phyloP scores from a whole-genome alignment of 2,113 vertebrate species.

The Sardina pilchardus region DNA sequence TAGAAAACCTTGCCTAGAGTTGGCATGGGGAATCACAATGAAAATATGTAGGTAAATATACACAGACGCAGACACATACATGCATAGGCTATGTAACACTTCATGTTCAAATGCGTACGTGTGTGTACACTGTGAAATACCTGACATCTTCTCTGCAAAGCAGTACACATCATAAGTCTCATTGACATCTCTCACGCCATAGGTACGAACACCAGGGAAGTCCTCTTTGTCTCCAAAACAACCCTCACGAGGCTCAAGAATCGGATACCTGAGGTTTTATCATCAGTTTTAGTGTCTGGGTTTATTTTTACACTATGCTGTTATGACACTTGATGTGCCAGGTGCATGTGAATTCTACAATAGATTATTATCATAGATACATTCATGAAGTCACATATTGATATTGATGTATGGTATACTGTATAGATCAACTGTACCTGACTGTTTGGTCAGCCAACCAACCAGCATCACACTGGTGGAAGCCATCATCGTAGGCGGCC shows the following conservation, averaged over 20 bases:
- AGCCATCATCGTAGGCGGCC: conserved; percentile 93
- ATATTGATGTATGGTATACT: background rate
- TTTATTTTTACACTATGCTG: background rate
- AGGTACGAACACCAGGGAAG: conserved; percentile 92
- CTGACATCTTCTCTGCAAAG: conserved; percentile 92
- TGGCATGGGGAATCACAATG: background rate
- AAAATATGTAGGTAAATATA: conserved; percentile 31
- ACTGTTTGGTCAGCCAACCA: conserved; percentile 98
- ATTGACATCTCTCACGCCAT: conserved; percentile 87
- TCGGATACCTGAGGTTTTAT: conserved; percentile 82
- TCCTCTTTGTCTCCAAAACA: conserved; percentile 94
- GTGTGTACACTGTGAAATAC: conserved; percentile 61
- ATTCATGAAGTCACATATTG: no score
- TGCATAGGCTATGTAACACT: background rate
- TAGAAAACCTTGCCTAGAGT: conserved; percentile 89
- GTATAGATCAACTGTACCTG: conserved; percentile 69
- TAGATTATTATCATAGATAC: no score
- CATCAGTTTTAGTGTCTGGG: no score
- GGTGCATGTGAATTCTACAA: no score
- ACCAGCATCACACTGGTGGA: conserved; percentile 95
- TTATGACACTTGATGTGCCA: background rate
- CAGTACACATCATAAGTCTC: conserved; percentile 98
- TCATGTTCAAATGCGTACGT: background rate
- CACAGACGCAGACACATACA: background rate
- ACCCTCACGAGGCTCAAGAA: conserved; percentile 86